Conservation (phyloP, 2,888 invertebrate genomes). For the Phaonia tiefii region DNA sequence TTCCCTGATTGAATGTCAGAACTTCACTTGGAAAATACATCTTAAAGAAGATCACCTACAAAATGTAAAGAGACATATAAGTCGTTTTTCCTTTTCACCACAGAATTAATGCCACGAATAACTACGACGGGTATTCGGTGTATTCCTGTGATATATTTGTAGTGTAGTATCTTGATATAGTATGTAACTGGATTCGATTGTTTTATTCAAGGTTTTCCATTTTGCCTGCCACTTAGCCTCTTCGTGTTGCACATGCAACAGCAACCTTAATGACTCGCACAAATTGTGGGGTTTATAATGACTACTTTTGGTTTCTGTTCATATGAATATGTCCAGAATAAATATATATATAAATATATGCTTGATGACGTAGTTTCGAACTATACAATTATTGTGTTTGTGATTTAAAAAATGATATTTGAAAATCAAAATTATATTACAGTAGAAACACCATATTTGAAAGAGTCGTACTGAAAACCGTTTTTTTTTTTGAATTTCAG, state of each 20-base stretch:
- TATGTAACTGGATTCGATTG: neutral
- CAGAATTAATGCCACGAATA: too few species aligned
- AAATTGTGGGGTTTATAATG: constrained; percentile 46
- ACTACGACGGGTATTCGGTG: too few species aligned
- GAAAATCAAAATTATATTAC: neutral
- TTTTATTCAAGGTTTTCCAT: neutral
- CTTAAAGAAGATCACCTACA: too few species aligned
- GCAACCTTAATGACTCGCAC: constrained; percentile 54
- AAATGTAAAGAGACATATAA: too few species aligned
- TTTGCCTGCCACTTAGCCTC: neutral
- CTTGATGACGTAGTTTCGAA: constrained; percentile 56
- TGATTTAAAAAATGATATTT: neutral
- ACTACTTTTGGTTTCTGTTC: constrained; percentile 15
- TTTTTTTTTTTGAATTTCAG: neutral
- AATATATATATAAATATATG: too few species aligned
- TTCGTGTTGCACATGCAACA: constrained; percentile 49
- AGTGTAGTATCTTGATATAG: neutral
- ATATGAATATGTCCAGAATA: neutral
- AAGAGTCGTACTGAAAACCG: neutral
- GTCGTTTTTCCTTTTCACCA: too few species aligned
- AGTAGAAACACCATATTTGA: too few species aligned
- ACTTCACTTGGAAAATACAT: too few species aligned
- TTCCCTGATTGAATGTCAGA: too few species aligned
- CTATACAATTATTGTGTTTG: constrained; percentile 23
- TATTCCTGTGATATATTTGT: too few species aligned